phyloP scores from a whole-genome alignment of 1,140 invertebrate species.

The Globodera rostochiensis region DNA sequence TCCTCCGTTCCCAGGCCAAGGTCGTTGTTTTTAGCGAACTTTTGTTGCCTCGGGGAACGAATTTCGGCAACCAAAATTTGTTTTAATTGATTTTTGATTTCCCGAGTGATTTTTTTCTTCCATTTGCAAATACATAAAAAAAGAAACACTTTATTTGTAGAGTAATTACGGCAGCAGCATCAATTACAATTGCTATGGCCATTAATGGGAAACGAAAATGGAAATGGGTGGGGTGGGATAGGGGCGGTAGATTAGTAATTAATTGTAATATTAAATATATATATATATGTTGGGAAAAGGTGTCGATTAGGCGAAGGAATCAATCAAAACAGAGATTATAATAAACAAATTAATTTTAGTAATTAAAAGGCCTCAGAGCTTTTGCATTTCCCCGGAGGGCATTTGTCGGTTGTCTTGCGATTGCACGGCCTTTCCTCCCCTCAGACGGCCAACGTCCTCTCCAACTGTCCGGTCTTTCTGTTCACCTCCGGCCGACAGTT shows the following conservation, averaged over 20 bases:
- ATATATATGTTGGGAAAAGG: neutral
- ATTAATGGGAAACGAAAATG: neutral
- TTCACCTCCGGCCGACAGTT: conserved; percentile 36
- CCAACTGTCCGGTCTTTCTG: conserved; percentile 26
- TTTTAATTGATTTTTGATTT: neutral
- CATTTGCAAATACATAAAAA: neutral
- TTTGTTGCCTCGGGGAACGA: neutral
- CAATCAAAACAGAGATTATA: neutral
- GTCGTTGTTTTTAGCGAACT: neutral
- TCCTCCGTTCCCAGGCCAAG: neutral
- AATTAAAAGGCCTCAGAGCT: neutral
- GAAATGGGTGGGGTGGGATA: neutral
- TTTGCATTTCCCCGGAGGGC: neutral
- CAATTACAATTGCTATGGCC: neutral
- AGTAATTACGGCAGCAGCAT: neutral
- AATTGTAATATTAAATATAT: neutral
- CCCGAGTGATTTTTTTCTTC: neutral
- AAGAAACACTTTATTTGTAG: neutral
- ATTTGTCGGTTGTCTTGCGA: neutral
- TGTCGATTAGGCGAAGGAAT: neutral
- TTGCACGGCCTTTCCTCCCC: neutral
- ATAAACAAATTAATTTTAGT: neutral
- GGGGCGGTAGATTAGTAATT: neutral
- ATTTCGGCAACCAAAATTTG: neutral
- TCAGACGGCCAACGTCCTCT: neutral